phyloP scores from a whole-genome alignment of 2,888 invertebrate genomes.

The Ptychoptera albimana region DNA sequence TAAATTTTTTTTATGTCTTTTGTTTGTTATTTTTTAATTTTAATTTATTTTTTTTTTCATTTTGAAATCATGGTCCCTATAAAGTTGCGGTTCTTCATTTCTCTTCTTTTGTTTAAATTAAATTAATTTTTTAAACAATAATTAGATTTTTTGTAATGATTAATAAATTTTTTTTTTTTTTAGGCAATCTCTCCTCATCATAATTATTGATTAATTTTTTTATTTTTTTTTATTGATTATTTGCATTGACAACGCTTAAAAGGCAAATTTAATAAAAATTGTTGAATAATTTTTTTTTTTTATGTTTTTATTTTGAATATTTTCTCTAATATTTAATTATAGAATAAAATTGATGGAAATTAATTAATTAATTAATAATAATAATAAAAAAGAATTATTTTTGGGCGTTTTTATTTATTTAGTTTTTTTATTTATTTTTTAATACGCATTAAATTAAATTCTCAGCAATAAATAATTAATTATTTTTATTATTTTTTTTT shows the following conservation, averaged over 20 bases:
- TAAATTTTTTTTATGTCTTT: constrained; percentile 9
- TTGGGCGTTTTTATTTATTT: constrained; percentile 7
- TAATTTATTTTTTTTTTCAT: neutral
- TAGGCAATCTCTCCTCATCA: neutral
- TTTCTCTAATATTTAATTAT: constrained; percentile 22
- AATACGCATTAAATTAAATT: no score
- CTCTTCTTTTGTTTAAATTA: constrained; percentile 6
- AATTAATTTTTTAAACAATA: constrained; percentile 6
- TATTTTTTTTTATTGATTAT: constrained; percentile 11
- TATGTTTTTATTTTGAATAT: no score
- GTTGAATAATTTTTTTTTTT: constrained; percentile 6
- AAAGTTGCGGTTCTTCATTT: constrained; percentile 16
- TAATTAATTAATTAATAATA: no score
- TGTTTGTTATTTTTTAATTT: neutral
- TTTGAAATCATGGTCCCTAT: constrained; percentile 22
- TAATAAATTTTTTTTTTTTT: neutral
- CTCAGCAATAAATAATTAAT: no score
- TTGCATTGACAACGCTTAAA: constrained; percentile 6
- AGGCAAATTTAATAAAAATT: constrained; percentile 16
- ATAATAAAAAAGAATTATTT: constrained; percentile 9
- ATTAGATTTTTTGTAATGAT: neutral
- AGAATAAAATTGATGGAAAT: neutral
- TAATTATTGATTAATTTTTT: neutral
- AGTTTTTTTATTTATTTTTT: constrained; percentile 9
- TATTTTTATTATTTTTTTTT: no score